Percentiles rank a stretch among this genome's conserved stretches.
Evolutionary conservation across 1,140 invertebrate species (phyloP).

Genomic region (Pachypeltis micranthus): DNA sequence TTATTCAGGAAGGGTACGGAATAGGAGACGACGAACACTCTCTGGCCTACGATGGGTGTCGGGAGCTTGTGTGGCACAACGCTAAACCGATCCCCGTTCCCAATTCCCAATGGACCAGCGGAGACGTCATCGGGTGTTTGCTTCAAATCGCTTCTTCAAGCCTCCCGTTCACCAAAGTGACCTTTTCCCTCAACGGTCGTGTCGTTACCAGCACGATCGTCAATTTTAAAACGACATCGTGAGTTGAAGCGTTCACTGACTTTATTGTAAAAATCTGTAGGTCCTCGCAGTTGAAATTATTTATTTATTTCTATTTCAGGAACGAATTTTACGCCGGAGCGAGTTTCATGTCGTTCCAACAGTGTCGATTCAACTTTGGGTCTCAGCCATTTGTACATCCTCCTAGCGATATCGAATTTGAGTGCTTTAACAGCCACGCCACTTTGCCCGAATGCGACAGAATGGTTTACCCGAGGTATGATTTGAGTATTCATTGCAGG

Average conservation of each 20-base stretch:
- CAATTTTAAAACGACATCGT: slow-evolving; percentile 69
- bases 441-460: slow-evolving; percentile 56
- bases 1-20: slow-evolving; percentile 75
- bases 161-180: slow-evolving; percentile 30
- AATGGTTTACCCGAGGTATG: slow-evolving; percentile 47
- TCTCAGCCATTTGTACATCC: slow-evolving; percentile 65
- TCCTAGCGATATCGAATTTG: slow-evolving; percentile 51
- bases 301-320: slow-evolving; percentile 39
- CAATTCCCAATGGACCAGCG: slow-evolving; percentile 63
- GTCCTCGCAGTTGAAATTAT: background rate
- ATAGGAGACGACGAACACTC: slow-evolving; percentile 88
- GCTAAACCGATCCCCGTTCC: slow-evolving; percentile 55
- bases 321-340: slow-evolving; percentile 84
- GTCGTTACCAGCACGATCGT: slow-evolving; percentile 53
- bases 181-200: slow-evolving; percentile 73
- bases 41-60: slow-evolving; percentile 83
- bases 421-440: slow-evolving; percentile 66
- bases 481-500: too few relatives aligned
- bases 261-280: background rate
- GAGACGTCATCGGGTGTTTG: slow-evolving; percentile 74
- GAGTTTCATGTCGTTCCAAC: slow-evolving; percentile 92
- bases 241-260: slow-evolving; percentile 29
- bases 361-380: slow-evolving; percentile 90
- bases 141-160: slow-evolving; percentile 45
- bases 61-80: slow-evolving; percentile 79